Base-by-base conservation (phyloP, 2,797 vertebrate genomes). In the Lepus townsendii region DNA sequence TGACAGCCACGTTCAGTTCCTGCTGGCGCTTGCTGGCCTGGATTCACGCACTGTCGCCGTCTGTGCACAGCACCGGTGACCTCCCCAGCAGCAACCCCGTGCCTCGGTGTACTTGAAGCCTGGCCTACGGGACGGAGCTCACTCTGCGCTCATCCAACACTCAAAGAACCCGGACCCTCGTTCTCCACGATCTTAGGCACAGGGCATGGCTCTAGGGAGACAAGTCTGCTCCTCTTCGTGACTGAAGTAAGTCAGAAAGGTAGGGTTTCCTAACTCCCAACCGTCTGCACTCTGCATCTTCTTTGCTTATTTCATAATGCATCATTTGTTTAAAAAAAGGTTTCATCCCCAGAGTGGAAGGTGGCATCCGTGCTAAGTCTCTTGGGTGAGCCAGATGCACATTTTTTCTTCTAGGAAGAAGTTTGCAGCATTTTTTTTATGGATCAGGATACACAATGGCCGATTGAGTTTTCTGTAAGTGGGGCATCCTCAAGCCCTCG, bases 381-480 rank as follows among this genome's bases (percentile, higher is more conserved):
- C 85, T 86, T 88, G 84, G 69, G 50, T 94, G 50, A 95, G 75
- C 10, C 92, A 95, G 88, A 54, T n/a, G 42, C 30, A 78, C 84
- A 73, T 52, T 92, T 90, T 95, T 89, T 72, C 35, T 62, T 93
- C 38, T 83, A 52, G 57, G n/a, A 94, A 94, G 92, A 92, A 54
- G 63, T 69, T 82, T 83, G 77, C 89, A 92, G 82, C 72, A 72
- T 50, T 83, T 95, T 90, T 96, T 96, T 80, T 47, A 47, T 47
- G 92, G 95, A 95, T 88, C 5, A 42, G 38, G 83, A 88, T 83
- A 73, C 57, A 93, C 26, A n/a, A 35, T 69, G 38, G 62, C 84
- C 79, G 83, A 35, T 88, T 94, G 86, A 87, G 54, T 79, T 93
- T 63, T 47, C 26, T 68, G 47, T 62, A 79, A 89, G 6, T 76